Percentiles rank a stretch among this genome's conserved stretches.
Conservation (phyloP, 1,140 invertebrate species). For the Pararge aegeria region DNA sequence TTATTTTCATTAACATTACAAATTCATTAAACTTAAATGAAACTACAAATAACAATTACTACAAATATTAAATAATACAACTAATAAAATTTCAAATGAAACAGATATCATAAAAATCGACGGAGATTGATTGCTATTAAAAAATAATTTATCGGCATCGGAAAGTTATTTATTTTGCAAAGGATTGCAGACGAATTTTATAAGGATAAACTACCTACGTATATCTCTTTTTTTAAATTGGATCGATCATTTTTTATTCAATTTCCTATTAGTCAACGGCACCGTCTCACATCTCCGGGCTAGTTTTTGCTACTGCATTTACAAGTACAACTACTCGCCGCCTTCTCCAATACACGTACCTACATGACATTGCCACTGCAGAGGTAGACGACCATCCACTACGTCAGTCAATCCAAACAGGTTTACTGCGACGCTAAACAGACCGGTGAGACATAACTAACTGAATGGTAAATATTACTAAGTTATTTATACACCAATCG, state of each 20-base stretch:
- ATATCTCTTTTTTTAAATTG: neutral
- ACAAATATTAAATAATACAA: too few species aligned
- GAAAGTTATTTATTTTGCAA: too few species aligned
- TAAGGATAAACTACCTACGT: too few species aligned
- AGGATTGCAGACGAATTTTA: too few species aligned
- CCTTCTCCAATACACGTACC: neutral
- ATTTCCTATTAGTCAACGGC: neutral
- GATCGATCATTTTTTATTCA: neutral
- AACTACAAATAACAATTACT: too few species aligned
- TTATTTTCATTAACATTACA: too few species aligned
- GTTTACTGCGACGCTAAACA: slow-evolving; percentile 6
- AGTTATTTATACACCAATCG: slow-evolving; percentile 3
- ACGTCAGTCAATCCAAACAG: slow-evolving; percentile 3
- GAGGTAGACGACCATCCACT: slow-evolving; percentile 7
- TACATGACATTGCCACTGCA: slow-evolving; percentile 12
- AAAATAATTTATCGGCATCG: too few species aligned
- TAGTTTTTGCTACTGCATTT: neutral
- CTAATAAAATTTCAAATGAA: too few species aligned
- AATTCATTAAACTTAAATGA: too few species aligned
- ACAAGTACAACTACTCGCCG: neutral
- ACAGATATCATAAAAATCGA: too few species aligned
- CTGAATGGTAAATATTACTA: slow-evolving; percentile 4
- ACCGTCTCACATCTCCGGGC: neutral
- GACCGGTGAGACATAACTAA: neutral
- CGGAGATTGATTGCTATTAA: too few species aligned